These are phyloP conservation scores for Ciconia stormi DNA, from an alignment of 2,113 vertebrate genomes.

Conservation along the genomic window DNA sequence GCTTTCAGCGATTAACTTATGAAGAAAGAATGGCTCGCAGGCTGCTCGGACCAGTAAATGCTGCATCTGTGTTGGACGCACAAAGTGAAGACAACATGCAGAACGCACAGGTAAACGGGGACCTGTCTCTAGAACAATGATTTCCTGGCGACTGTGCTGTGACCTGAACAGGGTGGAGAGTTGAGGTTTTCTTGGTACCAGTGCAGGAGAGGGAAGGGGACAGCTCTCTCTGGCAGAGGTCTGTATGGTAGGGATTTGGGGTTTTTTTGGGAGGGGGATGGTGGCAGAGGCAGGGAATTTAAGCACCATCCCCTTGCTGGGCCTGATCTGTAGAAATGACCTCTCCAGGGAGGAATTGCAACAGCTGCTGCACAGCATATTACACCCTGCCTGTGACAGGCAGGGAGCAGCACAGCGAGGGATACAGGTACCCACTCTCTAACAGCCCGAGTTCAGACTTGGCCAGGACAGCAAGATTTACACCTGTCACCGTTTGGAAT, in stretches of 20 bases:
- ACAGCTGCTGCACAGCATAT: slow-evolving; percentile 2
- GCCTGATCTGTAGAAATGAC: slow-evolving; percentile 34
- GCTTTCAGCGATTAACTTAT: slow-evolving; percentile 86
- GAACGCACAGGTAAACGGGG: slow-evolving; percentile 79
- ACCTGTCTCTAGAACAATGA: background rate
- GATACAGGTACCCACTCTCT: background rate
- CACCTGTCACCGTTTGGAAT: background rate
- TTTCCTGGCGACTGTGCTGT: background rate
- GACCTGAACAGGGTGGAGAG: background rate
- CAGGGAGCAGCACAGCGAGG: background rate
- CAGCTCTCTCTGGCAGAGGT: background rate
- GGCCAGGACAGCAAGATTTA: background rate
- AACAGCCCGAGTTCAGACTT: background rate
- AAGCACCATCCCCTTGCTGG: background rate
- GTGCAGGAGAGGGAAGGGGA: background rate
- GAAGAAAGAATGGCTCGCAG: slow-evolving; percentile 95
- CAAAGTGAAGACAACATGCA: slow-evolving; percentile 77
- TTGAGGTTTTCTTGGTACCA: background rate
- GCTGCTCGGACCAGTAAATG: slow-evolving; percentile 88
- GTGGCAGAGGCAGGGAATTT: background rate
- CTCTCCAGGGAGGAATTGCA: slow-evolving; percentile 40
- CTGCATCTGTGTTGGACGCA: slow-evolving; percentile 84
- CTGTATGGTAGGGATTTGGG: background rate
- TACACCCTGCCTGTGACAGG: background rate
- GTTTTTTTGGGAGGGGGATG: fast-evolving